Evolutionary conservation across 2,113 vertebrate genomes (phyloP).

Genomic region (Mobula birostris): DNA sequence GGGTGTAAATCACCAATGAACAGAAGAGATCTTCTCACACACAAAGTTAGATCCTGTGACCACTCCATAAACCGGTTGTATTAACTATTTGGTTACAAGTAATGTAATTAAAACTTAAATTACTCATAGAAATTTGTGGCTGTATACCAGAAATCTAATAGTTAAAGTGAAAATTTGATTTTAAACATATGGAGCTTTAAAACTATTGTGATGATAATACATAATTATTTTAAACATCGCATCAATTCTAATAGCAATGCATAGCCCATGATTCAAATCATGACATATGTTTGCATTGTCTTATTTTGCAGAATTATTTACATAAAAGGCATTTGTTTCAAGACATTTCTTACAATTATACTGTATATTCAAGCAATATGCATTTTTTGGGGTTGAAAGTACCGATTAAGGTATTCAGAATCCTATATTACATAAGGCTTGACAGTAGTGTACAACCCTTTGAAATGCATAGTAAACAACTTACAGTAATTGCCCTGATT

Average conservation of each 20-base stretch:
- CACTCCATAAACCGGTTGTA: not conserved
- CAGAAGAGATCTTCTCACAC: constrained; percentile 41
- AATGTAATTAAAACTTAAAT: not conserved
- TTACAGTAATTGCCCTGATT: constrained; percentile 57
- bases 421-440: constrained; percentile 25
- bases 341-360: not conserved
- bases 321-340: not conserved
- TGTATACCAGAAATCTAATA: not conserved
- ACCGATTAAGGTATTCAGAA: not conserved
- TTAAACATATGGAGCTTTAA: not conserved
- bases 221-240: not conserved
- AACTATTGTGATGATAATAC: not conserved
- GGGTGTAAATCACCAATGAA: constrained; percentile 33
- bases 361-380: not conserved
- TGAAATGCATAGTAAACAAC: constrained; percentile 83
- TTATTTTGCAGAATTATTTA: not conserved
- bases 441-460: constrained; percentile 39
- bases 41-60: not conserved
- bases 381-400: not conserved
- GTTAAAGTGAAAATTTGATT: not conserved
- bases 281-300: not conserved
- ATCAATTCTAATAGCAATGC: not conserved
- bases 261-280: not conserved
- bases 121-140: not conserved
- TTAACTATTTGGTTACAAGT: not conserved